These are phyloP conservation scores for Masticophis lateralis DNA, from an alignment of 2,797 vertebrate genomes.

Conservation along the genomic window DNA sequence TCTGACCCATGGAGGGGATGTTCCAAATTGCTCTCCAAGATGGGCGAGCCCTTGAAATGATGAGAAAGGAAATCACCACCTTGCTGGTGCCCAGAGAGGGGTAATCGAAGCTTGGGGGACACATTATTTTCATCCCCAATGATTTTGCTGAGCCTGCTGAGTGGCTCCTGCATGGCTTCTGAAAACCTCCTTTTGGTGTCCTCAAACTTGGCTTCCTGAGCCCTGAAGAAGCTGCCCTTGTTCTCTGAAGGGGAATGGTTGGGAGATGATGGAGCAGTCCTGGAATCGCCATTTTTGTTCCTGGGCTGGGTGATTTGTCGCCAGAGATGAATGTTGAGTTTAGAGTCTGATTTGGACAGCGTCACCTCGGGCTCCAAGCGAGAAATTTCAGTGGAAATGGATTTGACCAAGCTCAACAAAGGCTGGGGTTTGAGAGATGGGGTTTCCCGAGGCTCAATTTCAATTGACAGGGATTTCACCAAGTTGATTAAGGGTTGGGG, in stretches of 20 bases:
- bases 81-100: conserved; percentile 38
- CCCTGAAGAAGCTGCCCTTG: conserved; percentile 81
- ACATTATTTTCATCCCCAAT: conserved; percentile 79
- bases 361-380: conserved; percentile 79
- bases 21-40: conserved; percentile 39
- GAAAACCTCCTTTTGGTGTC: conserved; percentile 84
- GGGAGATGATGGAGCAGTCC: conserved; percentile 82
- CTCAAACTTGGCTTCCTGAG: conserved; percentile 78
- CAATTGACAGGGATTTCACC: conserved; percentile 82
- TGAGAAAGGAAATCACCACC: conserved; percentile 49
- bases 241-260: conserved; percentile 76
- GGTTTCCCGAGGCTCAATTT: conserved; percentile 76
- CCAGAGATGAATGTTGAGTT: conserved; percentile 81
- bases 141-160: conserved; percentile 85
- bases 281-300: conserved; percentile 72
- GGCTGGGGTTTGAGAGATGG: conserved; percentile 65
- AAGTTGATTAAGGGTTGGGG: conserved; percentile 73
- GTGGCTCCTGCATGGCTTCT: conserved; percentile 84
- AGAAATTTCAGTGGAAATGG: conserved; percentile 83
- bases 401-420: conserved; percentile 82
- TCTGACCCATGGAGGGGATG: conserved; percentile 55
- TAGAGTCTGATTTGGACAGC: conserved; percentile 82
- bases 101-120: conserved; percentile 64
- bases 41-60: conserved; percentile 55
- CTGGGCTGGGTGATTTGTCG: conserved; percentile 80